Evolutionary conservation across 2,797 vertebrate species (phyloP).

Genomic region (Brachyalestes nurse): DNA sequence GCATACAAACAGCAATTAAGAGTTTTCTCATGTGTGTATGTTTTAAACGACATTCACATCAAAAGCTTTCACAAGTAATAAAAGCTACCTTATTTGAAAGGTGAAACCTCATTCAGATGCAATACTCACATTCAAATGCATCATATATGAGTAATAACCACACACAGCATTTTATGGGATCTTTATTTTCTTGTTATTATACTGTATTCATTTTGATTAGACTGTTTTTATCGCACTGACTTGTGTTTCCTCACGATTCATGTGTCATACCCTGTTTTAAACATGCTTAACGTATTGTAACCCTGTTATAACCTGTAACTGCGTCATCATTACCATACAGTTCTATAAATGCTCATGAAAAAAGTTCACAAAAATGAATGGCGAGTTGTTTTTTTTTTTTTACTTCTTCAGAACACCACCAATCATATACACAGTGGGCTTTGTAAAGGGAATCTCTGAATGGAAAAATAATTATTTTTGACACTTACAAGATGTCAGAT

Average conservation of each 20-base stretch:
- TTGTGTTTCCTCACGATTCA: neutral
- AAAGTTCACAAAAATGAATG: slow-evolving; percentile 17
- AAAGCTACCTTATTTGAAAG: neutral
- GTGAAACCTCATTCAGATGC: neutral
- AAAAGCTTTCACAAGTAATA: neutral
- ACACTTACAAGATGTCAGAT: neutral
- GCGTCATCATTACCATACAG: neutral
- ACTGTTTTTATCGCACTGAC: slow-evolving; percentile 32
- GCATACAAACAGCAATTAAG: neutral
- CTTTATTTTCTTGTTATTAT: slow-evolving; percentile 38
- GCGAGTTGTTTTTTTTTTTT: neutral
- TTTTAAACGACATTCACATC: neutral
- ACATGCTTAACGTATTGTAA: slow-evolving; percentile 47
- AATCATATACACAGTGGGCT: neutral
- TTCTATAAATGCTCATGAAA: neutral
- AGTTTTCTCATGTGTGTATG: neutral
- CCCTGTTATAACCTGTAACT: slow-evolving; percentile 49
- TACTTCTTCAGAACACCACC: neutral
- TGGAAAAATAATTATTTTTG: slow-evolving; percentile 12
- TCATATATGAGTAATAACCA: neutral
- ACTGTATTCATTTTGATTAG: slow-evolving; percentile 17
- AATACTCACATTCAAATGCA: neutral
- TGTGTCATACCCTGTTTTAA: slow-evolving; percentile 49
- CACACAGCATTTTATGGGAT: neutral
- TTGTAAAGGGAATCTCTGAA: neutral